These are phyloP conservation scores for Pegoplata infirma DNA, from an alignment of 2,888 invertebrate genomes.

Conservation along the genomic window DNA sequence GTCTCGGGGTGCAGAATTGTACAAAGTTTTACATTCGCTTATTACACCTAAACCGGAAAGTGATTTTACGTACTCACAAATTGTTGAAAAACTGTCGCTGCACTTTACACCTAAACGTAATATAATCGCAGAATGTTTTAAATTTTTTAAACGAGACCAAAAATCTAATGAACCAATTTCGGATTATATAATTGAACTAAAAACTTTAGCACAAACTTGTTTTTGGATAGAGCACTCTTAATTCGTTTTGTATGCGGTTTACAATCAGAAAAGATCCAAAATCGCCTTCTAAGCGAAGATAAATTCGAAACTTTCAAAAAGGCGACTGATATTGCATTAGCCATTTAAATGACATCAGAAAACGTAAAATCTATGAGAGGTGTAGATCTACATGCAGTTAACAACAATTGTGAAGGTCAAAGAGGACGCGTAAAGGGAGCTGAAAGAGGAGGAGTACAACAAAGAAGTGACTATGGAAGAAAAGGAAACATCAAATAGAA, in stretches of 20 bases:
- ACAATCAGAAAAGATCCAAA: background rate
- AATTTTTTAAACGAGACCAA: conserved; percentile 13
- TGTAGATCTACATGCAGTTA: background rate
- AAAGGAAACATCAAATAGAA: too few relatives aligned
- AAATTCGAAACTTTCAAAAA: background rate
- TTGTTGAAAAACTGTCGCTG: background rate
- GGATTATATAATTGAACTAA: background rate
- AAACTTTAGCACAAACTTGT: background rate
- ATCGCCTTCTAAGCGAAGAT: background rate
- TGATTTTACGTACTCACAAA: too few relatives aligned
- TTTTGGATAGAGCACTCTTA: conserved; percentile 11
- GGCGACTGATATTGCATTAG: background rate
- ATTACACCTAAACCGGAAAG: too few relatives aligned
- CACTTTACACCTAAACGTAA: background rate
- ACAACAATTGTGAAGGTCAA: background rate
- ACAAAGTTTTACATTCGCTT: too few relatives aligned
- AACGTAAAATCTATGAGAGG: background rate
- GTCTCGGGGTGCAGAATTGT: too few relatives aligned
- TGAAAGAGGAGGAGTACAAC: too few relatives aligned
- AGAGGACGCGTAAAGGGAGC: background rate
- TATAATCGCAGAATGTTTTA: background rate
- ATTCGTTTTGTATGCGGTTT: conserved; percentile 15
- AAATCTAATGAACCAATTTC: background rate
- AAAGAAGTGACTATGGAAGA: too few relatives aligned
- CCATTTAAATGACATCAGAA: background rate